Base-by-base conservation (phyloP, 2,113 vertebrate genomes). In the Nyctibius bracteatus region DNA sequence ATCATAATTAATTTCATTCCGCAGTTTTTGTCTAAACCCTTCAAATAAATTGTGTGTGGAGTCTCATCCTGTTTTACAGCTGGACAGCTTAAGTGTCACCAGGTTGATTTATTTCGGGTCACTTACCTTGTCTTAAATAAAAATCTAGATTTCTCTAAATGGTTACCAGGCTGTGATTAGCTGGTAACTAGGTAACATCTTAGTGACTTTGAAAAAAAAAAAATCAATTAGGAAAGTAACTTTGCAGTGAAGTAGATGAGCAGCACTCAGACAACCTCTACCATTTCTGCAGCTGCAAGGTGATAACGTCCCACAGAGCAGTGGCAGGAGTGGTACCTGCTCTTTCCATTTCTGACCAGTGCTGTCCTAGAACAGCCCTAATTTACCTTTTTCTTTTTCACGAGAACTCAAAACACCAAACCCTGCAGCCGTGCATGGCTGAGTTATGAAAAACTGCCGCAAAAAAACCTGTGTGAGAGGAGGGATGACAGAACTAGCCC, bases 131-230 rank as follows among this genome's bases (percentile, higher is more conserved):
- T n/a, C 1, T 7, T 62, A 67, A 91, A 23, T 47, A 89, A 90
- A 89, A 44, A 3, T 25, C 52, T 46, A 10, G 35, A 39, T 79
- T 85, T 86, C 81, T 87, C 63, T 59, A 54, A 62, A 47, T 17
- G 57, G 61, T 93, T 94, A 62, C 88, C 57, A 72, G 78, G 74
- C 78, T 92, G 30, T 67, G 73, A 82, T 71, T 63, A 6, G 12
- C 87, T 87, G 81, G 87, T 93, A 95, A 51, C 87, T 87, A 90
- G 70, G 93, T 88, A 92, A 92, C 88, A 43, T 39, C 74, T 49
- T 71, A 81, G 75, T 43, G 59, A 80, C 81, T 92, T 27, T 5
- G 43, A 51, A 73, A 84, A 58, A 94, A 94, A 93, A 54, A 46
- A 75, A 1, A 75, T 1, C 66, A 33, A 1, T 87, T 46, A 58